Conservation (phyloP, 2,113 vertebrate genomes). For the Tyto alba region DNA sequence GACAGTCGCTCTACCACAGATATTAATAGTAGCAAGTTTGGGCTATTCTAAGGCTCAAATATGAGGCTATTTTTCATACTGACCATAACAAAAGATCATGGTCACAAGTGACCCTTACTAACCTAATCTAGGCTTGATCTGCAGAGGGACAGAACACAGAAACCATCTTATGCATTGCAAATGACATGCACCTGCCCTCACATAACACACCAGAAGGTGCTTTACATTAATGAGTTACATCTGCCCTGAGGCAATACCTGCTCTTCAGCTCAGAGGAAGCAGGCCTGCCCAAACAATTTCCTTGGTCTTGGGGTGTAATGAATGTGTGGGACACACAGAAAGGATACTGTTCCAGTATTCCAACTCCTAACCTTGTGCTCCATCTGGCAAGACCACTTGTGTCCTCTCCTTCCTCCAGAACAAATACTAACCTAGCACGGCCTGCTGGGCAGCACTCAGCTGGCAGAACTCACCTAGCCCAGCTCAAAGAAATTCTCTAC, state of each 20-base stretch:
- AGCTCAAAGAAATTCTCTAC: neutral
- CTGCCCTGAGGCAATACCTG: neutral
- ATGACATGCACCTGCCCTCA: neutral
- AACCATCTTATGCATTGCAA: neutral
- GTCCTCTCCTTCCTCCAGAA: neutral
- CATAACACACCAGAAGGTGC: neutral
- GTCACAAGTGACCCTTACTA: neutral
- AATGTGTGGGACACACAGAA: fast-evolving
- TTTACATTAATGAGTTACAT: neutral
- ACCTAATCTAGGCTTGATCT: neutral
- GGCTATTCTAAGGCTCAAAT: constrained; percentile 29
- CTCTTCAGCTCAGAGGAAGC: neutral
- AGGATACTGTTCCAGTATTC: neutral
- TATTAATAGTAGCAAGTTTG: neutral
- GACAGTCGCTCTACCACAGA: constrained; percentile 26
- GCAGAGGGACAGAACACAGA: neutral
- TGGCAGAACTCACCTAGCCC: neutral
- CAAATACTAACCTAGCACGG: neutral
- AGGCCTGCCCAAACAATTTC: neutral
- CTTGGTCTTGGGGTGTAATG: neutral
- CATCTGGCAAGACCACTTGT: neutral
- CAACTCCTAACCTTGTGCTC: neutral
- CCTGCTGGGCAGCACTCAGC: neutral
- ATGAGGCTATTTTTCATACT: neutral
- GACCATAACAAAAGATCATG: constrained; percentile 37